These are phyloP conservation scores for Delichon dasypus DNA, from an alignment of 2,797 vertebrate genomes.

Conservation along the genomic window DNA sequence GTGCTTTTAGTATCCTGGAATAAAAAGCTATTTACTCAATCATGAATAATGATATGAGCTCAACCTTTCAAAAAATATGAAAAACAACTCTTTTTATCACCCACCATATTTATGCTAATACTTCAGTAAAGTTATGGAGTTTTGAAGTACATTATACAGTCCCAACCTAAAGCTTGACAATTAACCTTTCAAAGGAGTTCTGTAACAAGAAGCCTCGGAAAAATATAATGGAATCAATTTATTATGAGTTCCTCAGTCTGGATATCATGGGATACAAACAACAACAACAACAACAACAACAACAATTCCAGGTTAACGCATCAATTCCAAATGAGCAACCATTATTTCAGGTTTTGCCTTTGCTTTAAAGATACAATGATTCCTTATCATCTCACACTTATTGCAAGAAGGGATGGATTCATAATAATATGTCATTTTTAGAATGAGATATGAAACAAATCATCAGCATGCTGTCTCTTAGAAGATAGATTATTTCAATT, in stretches of 20 bases:
- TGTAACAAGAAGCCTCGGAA: background rate
- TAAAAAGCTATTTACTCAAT: constrained; percentile 49
- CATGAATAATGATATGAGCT: constrained; percentile 47
- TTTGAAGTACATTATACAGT: background rate
- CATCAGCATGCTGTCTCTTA: background rate
- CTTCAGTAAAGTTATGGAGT: background rate
- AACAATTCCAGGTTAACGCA: background rate
- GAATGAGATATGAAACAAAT: constrained; percentile 21
- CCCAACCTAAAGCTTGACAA: constrained; percentile 7
- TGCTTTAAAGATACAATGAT: constrained; percentile 4
- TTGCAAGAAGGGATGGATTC: background rate
- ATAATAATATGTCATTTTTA: constrained; percentile 29
- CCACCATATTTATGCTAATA: constrained; percentile 3
- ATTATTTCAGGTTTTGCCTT: background rate
- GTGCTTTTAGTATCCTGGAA: background rate
- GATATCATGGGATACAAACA: background rate
- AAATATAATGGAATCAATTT: background rate
- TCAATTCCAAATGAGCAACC: background rate
- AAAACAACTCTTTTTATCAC: constrained; percentile 48
- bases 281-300: too few species aligned
- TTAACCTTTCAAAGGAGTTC: constrained; percentile 20
- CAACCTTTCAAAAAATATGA: constrained; percentile 39
- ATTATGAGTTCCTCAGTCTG: background rate
- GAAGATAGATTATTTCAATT: constrained; percentile 29
- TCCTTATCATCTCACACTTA: background rate